phyloP scores from a whole-genome alignment of 2,113 vertebrate species.

The Copsychus sechellarum region DNA sequence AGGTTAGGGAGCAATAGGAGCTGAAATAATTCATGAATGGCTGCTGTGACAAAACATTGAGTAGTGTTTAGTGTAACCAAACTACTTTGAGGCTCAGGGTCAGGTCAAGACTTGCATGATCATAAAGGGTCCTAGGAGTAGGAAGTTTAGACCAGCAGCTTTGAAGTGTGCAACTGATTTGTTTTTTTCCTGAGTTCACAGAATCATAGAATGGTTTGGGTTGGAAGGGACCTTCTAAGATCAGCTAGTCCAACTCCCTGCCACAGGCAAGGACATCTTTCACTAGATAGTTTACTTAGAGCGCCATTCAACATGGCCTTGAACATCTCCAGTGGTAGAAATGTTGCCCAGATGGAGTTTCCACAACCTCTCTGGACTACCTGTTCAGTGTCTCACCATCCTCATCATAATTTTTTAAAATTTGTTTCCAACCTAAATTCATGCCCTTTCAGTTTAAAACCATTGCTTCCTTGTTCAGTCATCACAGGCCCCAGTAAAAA shows the following conservation, averaged over 20 bases:
- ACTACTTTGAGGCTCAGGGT: not conserved
- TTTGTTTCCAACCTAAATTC: not conserved
- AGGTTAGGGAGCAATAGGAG: not conserved
- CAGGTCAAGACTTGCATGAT: not conserved
- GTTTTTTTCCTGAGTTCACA: not conserved
- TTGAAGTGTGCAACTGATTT: not conserved
- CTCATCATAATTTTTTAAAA: not conserved
- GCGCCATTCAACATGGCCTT: fast-evolving
- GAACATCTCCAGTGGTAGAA: not conserved
- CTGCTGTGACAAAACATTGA: not conserved
- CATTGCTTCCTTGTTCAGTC: not conserved
- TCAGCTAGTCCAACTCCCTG: not conserved
- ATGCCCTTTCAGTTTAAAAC: not conserved
- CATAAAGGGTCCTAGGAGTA: not conserved
- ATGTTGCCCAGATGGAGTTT: not conserved
- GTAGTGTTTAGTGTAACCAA: not conserved
- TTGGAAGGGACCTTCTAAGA: not conserved
- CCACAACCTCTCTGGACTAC: not conserved
- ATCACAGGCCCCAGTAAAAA: not conserved
- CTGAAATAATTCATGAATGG: not conserved
- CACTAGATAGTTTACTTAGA: not conserved
- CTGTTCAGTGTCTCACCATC: not conserved
- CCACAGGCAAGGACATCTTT: not conserved
- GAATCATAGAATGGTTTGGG: not conserved
- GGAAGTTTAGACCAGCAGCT: not conserved